Evolutionary conservation across 2,113 vertebrate species (phyloP), one percentile per base, ranked within the genome.

Genomic region (Pelobates fuscus): DNA sequence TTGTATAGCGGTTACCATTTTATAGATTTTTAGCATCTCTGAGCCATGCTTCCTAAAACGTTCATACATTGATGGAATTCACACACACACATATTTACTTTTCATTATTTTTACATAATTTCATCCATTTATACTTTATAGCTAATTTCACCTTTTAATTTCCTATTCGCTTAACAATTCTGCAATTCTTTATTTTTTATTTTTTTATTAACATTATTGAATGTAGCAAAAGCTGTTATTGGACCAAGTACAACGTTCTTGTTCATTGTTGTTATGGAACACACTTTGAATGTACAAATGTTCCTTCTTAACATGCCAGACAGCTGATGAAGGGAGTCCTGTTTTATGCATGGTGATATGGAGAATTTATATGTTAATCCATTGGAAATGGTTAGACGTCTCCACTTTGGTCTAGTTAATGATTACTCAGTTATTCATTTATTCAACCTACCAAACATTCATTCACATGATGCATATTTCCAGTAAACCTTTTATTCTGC

Each of bases 391-490:
- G 52, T 20, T 21, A 55, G 52, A 55, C 5, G 21, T 2, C 52
- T 6, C 52, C 21, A 49, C 52, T 2, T 23, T 8, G 7, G 52
- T 55, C 52, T 5, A 55, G 52, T 21, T 55, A 55, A 55, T 55
- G 52, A 55, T 55, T 55, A 55, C 52, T 20, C 52, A 49, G 12
- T 14, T 49, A 49, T 49, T 49, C 44, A 55, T 55, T 55, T 55
- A 55, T 55, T 21, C 52, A 55, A n/a, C 52, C 52, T 55, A 55
- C 52, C 52, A 55, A 55, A 3, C 20, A 55, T 55, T 20, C 20
- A 23, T 52, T 55, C 52, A 55, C 52, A 20, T 55, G n/a, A n/a
- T 49, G 44, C 44, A 14, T 21, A 11, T n/a, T 55, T 55, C 52
- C 52, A 55, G 18, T 55, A 55, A 11, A 55, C 1, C 7, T 21